Evolutionary conservation across 2,113 vertebrate species (phyloP).

Genomic region (Strix aluco): DNA sequence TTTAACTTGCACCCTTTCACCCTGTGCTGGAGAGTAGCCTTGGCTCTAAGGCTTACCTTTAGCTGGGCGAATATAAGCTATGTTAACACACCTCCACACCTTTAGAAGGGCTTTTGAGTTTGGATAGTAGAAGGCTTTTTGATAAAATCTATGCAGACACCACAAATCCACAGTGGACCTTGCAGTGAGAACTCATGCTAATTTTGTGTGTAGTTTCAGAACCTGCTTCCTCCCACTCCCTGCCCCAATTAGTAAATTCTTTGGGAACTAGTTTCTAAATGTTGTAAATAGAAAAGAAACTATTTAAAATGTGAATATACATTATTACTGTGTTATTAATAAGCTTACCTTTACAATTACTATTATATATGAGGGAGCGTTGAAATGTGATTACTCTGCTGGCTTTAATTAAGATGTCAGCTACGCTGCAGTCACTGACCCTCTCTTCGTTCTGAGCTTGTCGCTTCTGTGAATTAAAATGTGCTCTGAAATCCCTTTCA

Average conservation of each 20-base stretch:
- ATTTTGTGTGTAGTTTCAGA: not conserved
- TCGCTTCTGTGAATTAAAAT: not conserved
- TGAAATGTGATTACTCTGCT: not conserved
- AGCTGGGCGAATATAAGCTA: not conserved
- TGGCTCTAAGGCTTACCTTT: not conserved
- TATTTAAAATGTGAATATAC: not conserved
- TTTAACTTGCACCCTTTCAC: not conserved
- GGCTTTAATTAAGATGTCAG: not conserved
- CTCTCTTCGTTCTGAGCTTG: not conserved
- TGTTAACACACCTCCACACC: not conserved
- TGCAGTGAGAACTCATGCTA: not conserved
- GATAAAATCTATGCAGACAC: not conserved
- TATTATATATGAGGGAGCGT: not conserved
- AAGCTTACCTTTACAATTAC: not conserved
- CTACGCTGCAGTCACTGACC: not conserved
- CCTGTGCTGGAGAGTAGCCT: not conserved
- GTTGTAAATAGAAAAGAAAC: not conserved
- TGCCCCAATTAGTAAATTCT: not conserved
- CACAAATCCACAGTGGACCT: not conserved
- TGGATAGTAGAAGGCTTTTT: not conserved
- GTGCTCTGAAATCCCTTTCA: not conserved
- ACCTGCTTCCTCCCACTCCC: not conserved
- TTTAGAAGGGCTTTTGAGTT: not conserved
- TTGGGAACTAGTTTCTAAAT: not conserved
- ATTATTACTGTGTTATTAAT: not conserved